Conservation (phyloP, 1,140 invertebrate species). For the Pinna nobilis region DNA sequence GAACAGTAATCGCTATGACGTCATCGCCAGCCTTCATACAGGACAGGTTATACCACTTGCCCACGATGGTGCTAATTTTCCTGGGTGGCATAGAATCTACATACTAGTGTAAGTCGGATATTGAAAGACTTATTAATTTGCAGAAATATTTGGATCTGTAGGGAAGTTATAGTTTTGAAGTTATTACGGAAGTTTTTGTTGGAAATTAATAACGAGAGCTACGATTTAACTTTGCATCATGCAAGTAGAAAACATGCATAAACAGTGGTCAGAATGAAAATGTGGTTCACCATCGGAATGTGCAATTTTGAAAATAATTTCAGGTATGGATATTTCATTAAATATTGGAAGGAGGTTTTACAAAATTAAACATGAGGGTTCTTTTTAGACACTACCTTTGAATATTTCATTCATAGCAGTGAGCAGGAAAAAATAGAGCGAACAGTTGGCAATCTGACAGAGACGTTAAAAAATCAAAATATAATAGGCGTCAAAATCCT, state of each 20-base stretch:
- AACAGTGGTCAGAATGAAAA: neutral
- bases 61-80: conserved; percentile 62
- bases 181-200: no score
- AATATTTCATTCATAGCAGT: no score
- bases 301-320: neutral
- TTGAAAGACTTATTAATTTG: neutral
- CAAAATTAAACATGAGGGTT: no score
- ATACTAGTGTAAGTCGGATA: conserved; percentile 55
- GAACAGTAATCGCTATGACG: conserved; percentile 61
- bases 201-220: neutral
- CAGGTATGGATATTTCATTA: no score
- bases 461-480: no score
- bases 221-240: neutral
- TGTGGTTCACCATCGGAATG: neutral
- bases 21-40: conserved; percentile 56
- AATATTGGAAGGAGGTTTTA: no score
- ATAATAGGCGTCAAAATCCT: no score
- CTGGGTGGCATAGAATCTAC: conserved; percentile 63
- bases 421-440: no score
- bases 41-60: conserved; percentile 46
- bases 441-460: no score
- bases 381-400: no score
- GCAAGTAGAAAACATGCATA: neutral
- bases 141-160: neutral
- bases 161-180: neutral